A percentile compares a stretch with the other conserved stretches of the same genome.
Evolutionary conservation across 1,140 invertebrate genomes (phyloP).

Genomic region (Brachionus angularis): DNA sequence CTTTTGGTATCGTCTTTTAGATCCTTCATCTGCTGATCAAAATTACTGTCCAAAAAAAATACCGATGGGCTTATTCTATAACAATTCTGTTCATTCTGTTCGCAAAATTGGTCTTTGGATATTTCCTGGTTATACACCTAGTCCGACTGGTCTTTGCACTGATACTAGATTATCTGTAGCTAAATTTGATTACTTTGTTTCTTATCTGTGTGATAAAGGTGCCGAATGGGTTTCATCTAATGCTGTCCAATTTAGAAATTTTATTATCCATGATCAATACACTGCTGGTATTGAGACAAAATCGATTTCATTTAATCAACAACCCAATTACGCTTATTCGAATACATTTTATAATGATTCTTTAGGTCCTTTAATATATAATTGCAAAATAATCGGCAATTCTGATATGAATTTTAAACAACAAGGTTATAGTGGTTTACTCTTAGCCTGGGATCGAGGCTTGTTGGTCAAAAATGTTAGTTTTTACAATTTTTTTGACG

Average conservation of each 20-base stretch:
- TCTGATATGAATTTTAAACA: constrained; percentile 12
- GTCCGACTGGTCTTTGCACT: constrained; percentile 35
- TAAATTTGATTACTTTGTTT: constrained; percentile 46
- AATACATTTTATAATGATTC: constrained; percentile 12
- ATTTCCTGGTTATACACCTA: constrained; percentile 50
- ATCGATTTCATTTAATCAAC: neutral
- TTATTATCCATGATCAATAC: constrained; percentile 49
- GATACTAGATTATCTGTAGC: neutral
- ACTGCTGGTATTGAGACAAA: constrained; percentile 47
- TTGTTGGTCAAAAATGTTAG: constrained; percentile 2
- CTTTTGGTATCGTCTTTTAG: constrained; percentile 52
- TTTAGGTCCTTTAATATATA: neutral
- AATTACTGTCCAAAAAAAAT: constrained; percentile 50
- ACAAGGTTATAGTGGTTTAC: constrained; percentile 42
- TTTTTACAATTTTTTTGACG: constrained; percentile 30
- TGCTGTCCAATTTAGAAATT: constrained; percentile 50
- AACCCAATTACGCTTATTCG: neutral
- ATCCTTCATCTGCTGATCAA: constrained; percentile 49
- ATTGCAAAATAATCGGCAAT: constrained; percentile 29
- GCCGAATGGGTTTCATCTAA: constrained; percentile 51
- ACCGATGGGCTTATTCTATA: constrained; percentile 49
- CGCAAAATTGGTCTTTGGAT: constrained; percentile 58
- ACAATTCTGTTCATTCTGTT: constrained; percentile 54
- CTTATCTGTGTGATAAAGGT: constrained; percentile 46
- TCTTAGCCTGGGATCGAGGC: constrained; percentile 40